Base-by-base conservation (phyloP, 1,140 invertebrate species). In the Acarapis woodi region DNA sequence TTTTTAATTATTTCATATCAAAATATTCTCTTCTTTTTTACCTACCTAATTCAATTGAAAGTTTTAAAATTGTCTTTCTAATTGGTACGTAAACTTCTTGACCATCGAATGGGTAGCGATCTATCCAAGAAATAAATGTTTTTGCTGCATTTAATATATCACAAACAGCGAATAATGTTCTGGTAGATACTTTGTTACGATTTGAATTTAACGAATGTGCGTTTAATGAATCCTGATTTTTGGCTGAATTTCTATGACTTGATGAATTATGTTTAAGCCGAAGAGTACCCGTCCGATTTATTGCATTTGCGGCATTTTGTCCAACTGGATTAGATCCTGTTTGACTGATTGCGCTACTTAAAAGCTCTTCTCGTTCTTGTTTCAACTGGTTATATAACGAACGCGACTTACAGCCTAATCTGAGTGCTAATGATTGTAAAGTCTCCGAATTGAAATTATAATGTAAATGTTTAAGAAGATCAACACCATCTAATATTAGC, bases 361-460 rank as follows among this genome's bases (percentile, higher is more conserved):
- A 0, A 18, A 6, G 12, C 9, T 42, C 22, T 15, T n/a, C 24
- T 19, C 16, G 5, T n/a, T 37, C 39, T 24, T 41, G 37, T 30
- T 44, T 44, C 0, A 72, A 48, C 44, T 70, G 66, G 46, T 75
- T 74, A 49, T 69, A 68, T 23, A 88, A 60, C 49, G 73, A 73
- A 20, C 71, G 64, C 1, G 78, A 72, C 42, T 72, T 69, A 46
- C 75, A 80, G 0, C 74, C 76, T 23, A 88, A 57, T 41, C 73
- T 66, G 35, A 87, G 55, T 1, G 80, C 76, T 41, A 87, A 55
- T 41, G 76, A 65, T 57, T 88, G 80, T 21, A 88, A 58, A 55
- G 83, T 87, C 57, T 88, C 80, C 44, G 73, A 67, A 44, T 80
- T 71, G 42, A 82, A 56, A 49, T 82, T 76, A 64, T 80, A 85